These are phyloP conservation scores for Pantherophis alleghaniensis DNA, from an alignment of 2,797 vertebrate species.

Conservation along the genomic window DNA sequence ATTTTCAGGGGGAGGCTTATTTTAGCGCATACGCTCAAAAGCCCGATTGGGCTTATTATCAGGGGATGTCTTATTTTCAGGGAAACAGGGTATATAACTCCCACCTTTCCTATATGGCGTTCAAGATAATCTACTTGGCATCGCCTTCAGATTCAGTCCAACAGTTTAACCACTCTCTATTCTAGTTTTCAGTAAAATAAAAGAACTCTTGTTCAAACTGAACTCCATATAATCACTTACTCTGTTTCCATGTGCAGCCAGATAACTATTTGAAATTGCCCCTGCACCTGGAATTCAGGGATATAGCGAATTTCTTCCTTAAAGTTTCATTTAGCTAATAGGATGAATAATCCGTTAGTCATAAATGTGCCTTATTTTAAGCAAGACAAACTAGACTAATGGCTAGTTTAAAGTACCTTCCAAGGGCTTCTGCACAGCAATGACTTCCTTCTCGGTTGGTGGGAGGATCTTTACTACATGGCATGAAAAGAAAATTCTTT, in stretches of 20 bases:
- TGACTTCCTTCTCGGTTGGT: not conserved
- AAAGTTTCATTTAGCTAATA: not conserved
- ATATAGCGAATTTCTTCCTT: not conserved
- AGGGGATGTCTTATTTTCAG: too few species aligned
- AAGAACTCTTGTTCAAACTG: not conserved
- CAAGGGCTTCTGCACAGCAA: not conserved
- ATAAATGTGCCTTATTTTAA: not conserved
- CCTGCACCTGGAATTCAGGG: not conserved
- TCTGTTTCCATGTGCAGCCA: not conserved
- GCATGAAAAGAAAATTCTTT: not conserved
- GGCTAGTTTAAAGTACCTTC: not conserved
- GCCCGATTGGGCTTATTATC: too few species aligned
- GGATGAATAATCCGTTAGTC: not conserved
- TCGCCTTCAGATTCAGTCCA: not conserved
- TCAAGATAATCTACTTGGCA: not conserved
- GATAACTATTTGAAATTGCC: not conserved
- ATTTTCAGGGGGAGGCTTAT: too few species aligned
- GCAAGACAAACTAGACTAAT: not conserved
- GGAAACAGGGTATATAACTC: not conserved
- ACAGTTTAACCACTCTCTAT: not conserved
- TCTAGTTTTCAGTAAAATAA: not conserved
- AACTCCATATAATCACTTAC: not conserved
- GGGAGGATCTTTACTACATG: not conserved
- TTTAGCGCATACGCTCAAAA: too few species aligned
- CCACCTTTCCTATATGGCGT: not conserved